Percentiles rank a stretch among this genome's conserved stretches.
phyloP scores from a whole-genome alignment of 2,888 invertebrate species.

The Tortrix viridana region DNA sequence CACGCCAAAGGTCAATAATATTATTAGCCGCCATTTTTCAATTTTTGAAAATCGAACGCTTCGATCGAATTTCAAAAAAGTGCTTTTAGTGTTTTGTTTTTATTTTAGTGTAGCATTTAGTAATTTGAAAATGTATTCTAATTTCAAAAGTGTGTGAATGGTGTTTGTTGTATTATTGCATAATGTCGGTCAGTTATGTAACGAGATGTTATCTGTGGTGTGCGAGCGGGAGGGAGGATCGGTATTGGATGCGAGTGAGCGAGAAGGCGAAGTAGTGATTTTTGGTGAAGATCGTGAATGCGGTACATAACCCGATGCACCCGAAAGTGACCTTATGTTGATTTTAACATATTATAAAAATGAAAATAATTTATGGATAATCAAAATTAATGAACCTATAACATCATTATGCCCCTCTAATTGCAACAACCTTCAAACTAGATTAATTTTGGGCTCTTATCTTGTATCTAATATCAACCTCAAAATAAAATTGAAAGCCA shows the following conservation, averaged over 20 bases:
- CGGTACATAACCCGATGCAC: slow-evolving; percentile 32
- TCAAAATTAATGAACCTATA: too few species aligned
- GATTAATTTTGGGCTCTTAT: too few species aligned
- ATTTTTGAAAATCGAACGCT: slow-evolving; percentile 46
- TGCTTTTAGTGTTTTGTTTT: slow-evolving; percentile 34
- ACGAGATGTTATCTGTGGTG: slow-evolving; percentile 39
- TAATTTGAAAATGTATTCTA: neutral
- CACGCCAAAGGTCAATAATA: slow-evolving; percentile 70
- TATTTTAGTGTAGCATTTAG: slow-evolving; percentile 15
- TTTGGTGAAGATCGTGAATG: slow-evolving; percentile 50
- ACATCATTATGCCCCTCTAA: too few species aligned
- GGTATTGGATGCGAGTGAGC: slow-evolving; percentile 44
- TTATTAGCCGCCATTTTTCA: slow-evolving; percentile 30
- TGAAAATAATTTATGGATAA: neutral
- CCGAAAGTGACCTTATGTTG: slow-evolving; percentile 9
- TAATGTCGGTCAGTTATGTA: slow-evolving; percentile 45
- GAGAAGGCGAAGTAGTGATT: slow-evolving; percentile 50
- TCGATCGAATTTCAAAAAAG: slow-evolving; percentile 39
- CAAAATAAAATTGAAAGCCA: too few species aligned
- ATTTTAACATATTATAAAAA: neutral
- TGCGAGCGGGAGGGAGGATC: slow-evolving; percentile 48
- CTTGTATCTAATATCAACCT: too few species aligned
- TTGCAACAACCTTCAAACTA: too few species aligned
- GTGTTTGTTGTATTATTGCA: slow-evolving; percentile 43
- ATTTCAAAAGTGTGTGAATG: neutral